These are phyloP conservation scores for Hyalella azteca DNA, from an alignment of 2,888 invertebrate genomes.

Conservation along the genomic window DNA sequence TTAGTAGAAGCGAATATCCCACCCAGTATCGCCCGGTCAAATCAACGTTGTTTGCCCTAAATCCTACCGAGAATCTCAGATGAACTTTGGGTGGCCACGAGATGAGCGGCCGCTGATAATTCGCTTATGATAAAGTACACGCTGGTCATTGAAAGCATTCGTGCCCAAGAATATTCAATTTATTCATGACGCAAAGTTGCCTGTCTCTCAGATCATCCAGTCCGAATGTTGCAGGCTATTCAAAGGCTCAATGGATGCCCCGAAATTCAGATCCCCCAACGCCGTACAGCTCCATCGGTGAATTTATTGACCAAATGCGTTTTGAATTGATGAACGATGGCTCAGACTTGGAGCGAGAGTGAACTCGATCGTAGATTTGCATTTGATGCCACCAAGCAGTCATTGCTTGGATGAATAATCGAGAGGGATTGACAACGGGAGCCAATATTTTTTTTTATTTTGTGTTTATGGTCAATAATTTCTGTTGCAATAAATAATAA, in stretches of 20 bases:
- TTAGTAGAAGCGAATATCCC: too few relatives aligned
- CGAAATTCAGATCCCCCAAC: not conserved
- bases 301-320: conserved; percentile 37
- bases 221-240: not conserved
- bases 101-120: too few relatives aligned
- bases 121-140: too few relatives aligned
- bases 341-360: conserved; percentile 17
- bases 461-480: too few relatives aligned
- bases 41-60: too few relatives aligned
- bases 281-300: conserved; percentile 22
- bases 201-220: conserved; percentile 32
- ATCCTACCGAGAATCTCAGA: too few relatives aligned
- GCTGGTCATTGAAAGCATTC: not conserved
- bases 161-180: conserved; percentile 23
- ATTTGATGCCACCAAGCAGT: not conserved
- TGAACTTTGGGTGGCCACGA: too few relatives aligned
- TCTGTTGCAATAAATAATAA: too few relatives aligned
- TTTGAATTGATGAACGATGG: conserved; percentile 22
- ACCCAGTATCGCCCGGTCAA: too few relatives aligned
- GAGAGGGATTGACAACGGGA: too few relatives aligned
- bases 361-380: conserved; percentile 21
- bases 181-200: conserved; percentile 28
- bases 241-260: conserved; percentile 24
- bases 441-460: too few relatives aligned
- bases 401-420: too few relatives aligned